phyloP scores from a whole-genome alignment of 2,888 invertebrate species.

The Sipha maydis region DNA sequence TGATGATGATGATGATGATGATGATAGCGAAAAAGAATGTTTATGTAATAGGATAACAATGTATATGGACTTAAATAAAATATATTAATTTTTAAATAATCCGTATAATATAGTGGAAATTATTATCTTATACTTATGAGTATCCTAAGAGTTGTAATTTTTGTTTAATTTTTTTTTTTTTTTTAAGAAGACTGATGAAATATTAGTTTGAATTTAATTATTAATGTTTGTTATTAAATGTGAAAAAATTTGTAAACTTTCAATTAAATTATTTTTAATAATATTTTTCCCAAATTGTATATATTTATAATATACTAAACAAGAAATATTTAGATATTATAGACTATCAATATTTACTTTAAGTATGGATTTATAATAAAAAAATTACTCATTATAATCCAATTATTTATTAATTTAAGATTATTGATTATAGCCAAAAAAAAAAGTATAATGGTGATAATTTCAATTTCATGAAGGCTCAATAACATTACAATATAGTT shows the following conservation, averaged over 20 bases:
- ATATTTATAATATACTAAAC: background rate
- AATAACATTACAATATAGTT: too few species aligned
- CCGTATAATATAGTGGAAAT: background rate
- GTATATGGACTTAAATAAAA: slow-evolving; percentile 31
- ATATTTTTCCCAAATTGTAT: too few species aligned
- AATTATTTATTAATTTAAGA: too few species aligned
- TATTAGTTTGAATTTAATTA: background rate
- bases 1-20: slow-evolving; percentile 12
- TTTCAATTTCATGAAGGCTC: too few species aligned
- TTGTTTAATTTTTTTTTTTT: background rate
- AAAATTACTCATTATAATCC: too few species aligned
- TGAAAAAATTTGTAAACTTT: background rate
- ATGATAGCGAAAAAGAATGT: background rate
- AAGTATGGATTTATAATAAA: too few species aligned
- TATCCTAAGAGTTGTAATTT: background rate
- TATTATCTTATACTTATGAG: background rate
- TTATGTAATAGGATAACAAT: slow-evolving; percentile 46
- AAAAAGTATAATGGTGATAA: too few species aligned
- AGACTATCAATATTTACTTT: too few species aligned
- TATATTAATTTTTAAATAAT: background rate
- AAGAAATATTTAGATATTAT: background rate
- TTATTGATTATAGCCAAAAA: too few species aligned
- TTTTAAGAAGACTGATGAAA: slow-evolving; percentile 26
- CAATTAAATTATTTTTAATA: background rate
- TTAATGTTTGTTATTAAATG: background rate